Conservation (phyloP, 1,140 invertebrate genomes). For the Nylanderia fulva region DNA sequence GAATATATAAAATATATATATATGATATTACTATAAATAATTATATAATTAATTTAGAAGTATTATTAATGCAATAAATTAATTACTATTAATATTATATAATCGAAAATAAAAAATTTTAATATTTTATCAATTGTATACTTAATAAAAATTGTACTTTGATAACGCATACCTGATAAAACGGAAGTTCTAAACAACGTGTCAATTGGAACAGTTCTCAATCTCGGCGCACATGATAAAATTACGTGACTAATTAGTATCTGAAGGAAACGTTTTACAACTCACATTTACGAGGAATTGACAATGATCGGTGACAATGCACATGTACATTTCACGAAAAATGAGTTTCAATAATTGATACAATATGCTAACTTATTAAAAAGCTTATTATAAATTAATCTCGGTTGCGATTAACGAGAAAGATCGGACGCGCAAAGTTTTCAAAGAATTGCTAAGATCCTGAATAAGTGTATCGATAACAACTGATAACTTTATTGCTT, state of each 20-base stretch:
- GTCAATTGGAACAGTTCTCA: neutral
- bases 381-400: constrained; percentile 12
- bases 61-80: too few species aligned
- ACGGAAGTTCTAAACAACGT: too few species aligned
- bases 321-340: constrained; percentile 31
- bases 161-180: too few species aligned
- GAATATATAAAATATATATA: too few species aligned
- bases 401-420: constrained; percentile 27
- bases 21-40: too few species aligned
- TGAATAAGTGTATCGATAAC: constrained; percentile 23
- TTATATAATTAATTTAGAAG: too few species aligned
- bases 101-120: too few species aligned
- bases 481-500: constrained; percentile 23
- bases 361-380: neutral
- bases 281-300: neutral
- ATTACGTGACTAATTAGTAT: neutral
- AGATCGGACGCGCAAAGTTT: neutral
- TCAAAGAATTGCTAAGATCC: neutral
- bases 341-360: neutral
- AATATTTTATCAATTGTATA: too few species aligned
- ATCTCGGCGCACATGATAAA: neutral
- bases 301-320: constrained; percentile 10
- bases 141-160: too few species aligned
- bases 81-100: too few species aligned
- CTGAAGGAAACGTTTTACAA: neutral